Base-by-base conservation (phyloP, 1,140 invertebrate species). In the Drosophila nigrodunni region DNA sequence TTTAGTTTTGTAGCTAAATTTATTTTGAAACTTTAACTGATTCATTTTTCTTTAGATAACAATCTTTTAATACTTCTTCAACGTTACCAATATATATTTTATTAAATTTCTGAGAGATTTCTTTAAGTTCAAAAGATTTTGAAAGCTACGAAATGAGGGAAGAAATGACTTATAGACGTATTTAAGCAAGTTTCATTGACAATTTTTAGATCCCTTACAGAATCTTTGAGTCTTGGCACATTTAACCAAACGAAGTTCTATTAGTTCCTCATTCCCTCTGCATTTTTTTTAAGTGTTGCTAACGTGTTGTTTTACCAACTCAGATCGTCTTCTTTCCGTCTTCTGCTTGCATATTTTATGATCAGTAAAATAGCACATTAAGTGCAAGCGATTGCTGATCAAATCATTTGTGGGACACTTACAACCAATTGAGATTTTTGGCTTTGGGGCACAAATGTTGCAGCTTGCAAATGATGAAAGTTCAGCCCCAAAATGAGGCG, bases 371-470 rank as follows among this genome's bases (percentile, higher is more conserved):
- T 57, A 11, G 35, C 52, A 64, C 46, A 39, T 37, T 37, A 39
- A 8, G 11, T 41, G 3, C 25, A 30, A 30, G 15, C 35, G 35
- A 57, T 11, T 18, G 11, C 8, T 44, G 43, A 7, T 44, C 68
- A 25, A 43, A 55, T 66, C 47, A 68, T 74, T 74, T 67, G 46
- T 35, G 41, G 41, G 37, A 39, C 71, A 61, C 71, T 74, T 67
- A 39, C 49, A 60, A 49, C 49, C 57, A 74, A 74, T 74, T 74
- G 55, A 55, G 50, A 68, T 52, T 15, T 52, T 15, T 15, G 50
- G 7, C 71, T 68, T 15, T 13, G 65, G 41, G 55, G 52, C 57
- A 30, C 25, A 59, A 43, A 46, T 44, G 57, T 59, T 46, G 52
- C 64, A 57, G 37, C 25, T 47, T 11, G 62, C 62, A 18, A 21